Evolutionary conservation across 2,797 vertebrate species (phyloP).

Genomic region (Passerculus sandwichensis): DNA sequence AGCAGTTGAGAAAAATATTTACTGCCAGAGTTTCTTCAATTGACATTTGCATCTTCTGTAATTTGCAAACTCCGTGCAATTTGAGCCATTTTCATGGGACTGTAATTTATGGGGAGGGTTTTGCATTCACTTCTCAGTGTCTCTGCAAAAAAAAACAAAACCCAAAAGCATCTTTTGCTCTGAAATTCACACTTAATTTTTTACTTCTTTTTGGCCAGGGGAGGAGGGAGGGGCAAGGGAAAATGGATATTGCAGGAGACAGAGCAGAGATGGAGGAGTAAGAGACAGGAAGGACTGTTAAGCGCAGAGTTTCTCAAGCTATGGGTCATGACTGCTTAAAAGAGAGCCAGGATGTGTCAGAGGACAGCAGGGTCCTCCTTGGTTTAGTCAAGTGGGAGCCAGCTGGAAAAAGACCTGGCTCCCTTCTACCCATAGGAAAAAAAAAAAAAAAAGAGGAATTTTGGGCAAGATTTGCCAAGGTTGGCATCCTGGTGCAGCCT

Average conservation of each 20-base stretch:
- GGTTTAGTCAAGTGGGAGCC: neutral
- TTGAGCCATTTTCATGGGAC: slow-evolving; percentile 1
- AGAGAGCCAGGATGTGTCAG: slow-evolving; percentile 18
- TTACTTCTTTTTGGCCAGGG: slow-evolving; percentile 47
- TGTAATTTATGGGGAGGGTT: neutral
- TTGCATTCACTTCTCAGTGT: neutral
- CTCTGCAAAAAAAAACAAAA: neutral
- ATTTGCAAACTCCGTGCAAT: slow-evolving; percentile 2
- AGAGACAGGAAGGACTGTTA: slow-evolving; percentile 25
- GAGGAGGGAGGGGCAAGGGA: neutral
- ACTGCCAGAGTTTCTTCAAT: slow-evolving; percentile 1
- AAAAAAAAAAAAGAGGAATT: neutral
- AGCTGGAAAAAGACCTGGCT: neutral
- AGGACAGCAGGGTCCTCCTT: neutral
- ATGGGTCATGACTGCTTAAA: neutral
- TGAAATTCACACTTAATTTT: slow-evolving; percentile 68
- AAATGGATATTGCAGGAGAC: slow-evolving; percentile 46
- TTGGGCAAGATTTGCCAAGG: neutral
- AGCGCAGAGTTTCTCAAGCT: slow-evolving; percentile 41
- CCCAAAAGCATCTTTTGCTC: neutral
- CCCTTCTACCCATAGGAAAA: rapidly evolving
- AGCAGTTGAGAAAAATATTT: slow-evolving; percentile 54
- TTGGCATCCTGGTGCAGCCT: neutral
- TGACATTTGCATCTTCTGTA: slow-evolving; percentile 22
- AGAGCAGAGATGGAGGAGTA: slow-evolving; percentile 45